Evolutionary conservation across 2,797 vertebrate genomes (phyloP), one percentile per base, ranked within the genome.

Genomic region (Melanotaenia parkinsoni): DNA sequence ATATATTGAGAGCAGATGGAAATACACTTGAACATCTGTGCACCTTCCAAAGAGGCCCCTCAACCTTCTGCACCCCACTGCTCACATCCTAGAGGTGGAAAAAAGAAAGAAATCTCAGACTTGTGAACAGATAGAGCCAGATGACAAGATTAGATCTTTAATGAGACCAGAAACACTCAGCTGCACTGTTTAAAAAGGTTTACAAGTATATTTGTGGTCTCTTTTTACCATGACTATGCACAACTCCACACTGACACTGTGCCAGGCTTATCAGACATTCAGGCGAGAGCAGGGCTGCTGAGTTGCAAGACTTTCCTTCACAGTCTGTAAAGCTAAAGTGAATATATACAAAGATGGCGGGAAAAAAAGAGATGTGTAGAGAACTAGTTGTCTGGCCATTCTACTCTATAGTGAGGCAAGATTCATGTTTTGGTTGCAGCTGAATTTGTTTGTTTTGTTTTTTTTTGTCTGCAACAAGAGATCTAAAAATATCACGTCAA

Each of bases 11-110:
- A 82, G 65, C 16, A 9, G 13, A 77, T 54, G 51, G 62, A 5
- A 76, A 58, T 16, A 72, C 79, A 87, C 74, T 80, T 67, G 11
- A 83, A 43, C 77, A 87, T 85, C 80, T 82, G 79, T 68, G 66
- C 90, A 98, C 97, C 96, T 97, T 98, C 95, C 95, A 97, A 2
- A 98, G 94, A 30, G 92, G 90, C 51, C 96, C 97, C 93, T 98
- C 97, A 1, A 95, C 96, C 76, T 92, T 93, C 83, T 90, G 92
- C 82, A 96, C 70, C 2, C 79, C 84, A 86, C 89, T 90, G 82
- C 85, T 93, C 81, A 81, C 45, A 43, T 92, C 89, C 97, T 97
- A 82, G 64, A n/a, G 1, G 5, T 76, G 16, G 18, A 43, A 47
- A 56, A 26, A 22, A 10, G 62, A 60, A 51, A 66, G 11, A 28